Evolutionary conservation across 2,888 invertebrate species (phyloP), one percentile per base, ranked within the genome.

Genomic region (Cataglyphis rosenhaueri): DNA sequence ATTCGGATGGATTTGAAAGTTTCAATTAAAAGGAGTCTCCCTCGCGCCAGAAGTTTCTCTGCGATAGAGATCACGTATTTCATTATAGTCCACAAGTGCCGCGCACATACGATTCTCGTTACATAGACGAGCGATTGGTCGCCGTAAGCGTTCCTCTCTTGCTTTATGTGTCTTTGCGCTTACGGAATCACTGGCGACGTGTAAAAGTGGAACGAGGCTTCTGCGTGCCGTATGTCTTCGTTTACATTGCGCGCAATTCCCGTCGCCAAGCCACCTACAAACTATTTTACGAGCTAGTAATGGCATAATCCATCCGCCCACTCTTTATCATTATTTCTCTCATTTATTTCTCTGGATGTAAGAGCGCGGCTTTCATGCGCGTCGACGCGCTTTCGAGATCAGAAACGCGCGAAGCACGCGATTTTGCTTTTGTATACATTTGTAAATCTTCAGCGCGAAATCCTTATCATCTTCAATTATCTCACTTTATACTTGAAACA

Each of bases 21-120:
- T 92, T 90, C 89, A 87, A 88, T 91, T 90, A 88, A 89, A 86
- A 82, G 84, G 82, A 65, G 64, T 78, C n/a, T 10, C 38, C 21
- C 55, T n/a, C 68, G 38, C 55, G 52, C 62, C 79, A 65, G 65
- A 82, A 88, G 87, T 92, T 93, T 92, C 92, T 90, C 92, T 82
- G 87, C 87, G 91, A 92, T 93, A 89, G 90, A 93, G 90, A 93
- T 93, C 93, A 93, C 93, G 93, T 93, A 92, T 91, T 93, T 91
- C 92, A 92, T 93, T 93, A 91, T 89, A 86, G 79, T 84, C 84
- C 82, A 85, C 86, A 84, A 86, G 82, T 44, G 21, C 29, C 25
- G 35, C 12, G 59, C 61, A 74, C 66, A 29, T 35, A 62, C 25
- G 70, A 57, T 59, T 68, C 87, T 87, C 73, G 85, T 87, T 84